Evolutionary conservation across 1,140 invertebrate species (phyloP).

Genomic region (Brachionus angularis): DNA sequence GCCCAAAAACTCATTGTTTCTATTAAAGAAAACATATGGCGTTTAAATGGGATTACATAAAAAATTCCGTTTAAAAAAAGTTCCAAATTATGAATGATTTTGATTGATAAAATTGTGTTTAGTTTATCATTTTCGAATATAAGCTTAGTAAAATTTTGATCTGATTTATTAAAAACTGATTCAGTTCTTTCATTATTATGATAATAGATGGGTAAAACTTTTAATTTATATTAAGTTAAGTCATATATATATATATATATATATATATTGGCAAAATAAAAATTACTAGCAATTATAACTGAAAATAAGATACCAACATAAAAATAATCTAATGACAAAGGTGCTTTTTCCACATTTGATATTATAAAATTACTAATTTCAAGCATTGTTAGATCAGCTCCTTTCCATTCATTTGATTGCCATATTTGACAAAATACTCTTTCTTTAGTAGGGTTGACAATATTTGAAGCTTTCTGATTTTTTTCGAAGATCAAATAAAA

Average conservation of each 20-base stretch:
- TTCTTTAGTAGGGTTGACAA: conserved; percentile 13
- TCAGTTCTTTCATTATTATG: not conserved
- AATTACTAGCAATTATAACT: not conserved
- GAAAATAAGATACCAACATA: conserved; percentile 20
- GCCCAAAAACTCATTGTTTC: not conserved
- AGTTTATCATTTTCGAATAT: not conserved
- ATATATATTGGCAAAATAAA: too few relatives aligned
- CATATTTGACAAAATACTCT: conserved; percentile 38
- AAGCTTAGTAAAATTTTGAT: not conserved
- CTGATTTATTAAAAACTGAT: not conserved
- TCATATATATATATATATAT: too few relatives aligned
- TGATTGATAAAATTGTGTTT: too few relatives aligned
- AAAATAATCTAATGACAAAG: conserved; percentile 30
- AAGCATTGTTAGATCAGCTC: conserved; percentile 41
- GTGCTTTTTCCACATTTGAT: conserved; percentile 8
- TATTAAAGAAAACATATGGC: not conserved
- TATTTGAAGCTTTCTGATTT: not conserved
- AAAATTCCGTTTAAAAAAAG: not conserved
- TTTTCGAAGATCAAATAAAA: too few relatives aligned
- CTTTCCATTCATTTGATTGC: conserved; percentile 41
- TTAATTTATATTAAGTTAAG: too few relatives aligned
- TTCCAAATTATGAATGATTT: not conserved
- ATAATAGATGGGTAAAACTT: conserved; percentile 31
- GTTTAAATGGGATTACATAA: not conserved
- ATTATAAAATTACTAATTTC: conserved; percentile 41